Conservation (phyloP, 2,888 invertebrate genomes). For the Thymelicus lineola region DNA sequence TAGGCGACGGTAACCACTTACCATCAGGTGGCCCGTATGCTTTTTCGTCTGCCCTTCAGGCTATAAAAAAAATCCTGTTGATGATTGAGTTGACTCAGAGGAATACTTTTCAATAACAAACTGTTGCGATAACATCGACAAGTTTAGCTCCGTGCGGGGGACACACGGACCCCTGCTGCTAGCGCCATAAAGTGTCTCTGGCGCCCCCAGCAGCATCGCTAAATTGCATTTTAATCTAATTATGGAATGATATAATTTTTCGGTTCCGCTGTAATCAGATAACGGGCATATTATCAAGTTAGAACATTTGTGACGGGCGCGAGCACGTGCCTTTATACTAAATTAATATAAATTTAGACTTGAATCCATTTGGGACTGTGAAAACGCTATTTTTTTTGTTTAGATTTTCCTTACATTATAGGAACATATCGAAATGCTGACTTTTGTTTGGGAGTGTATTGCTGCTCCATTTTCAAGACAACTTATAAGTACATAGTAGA, state of each 20-base stretch:
- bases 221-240: conserved; percentile 85
- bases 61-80: no score
- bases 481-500: no score
- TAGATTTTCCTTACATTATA: no score
- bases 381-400: background rate
- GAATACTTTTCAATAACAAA: conserved; percentile 9
- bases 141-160: conserved; percentile 12
- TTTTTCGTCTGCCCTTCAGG: no score
- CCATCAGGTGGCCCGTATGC: no score
- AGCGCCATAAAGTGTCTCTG: conserved; percentile 59
- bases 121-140: conserved; percentile 22
- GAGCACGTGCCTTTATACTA: conserved; percentile 47
- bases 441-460: no score
- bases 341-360: background rate
- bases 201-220: conserved; percentile 78
- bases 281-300: conserved; percentile 79
- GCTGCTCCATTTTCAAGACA: no score
- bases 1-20: no score
- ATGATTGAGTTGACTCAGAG: conserved; percentile 3
- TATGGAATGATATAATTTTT: conserved; percentile 83
- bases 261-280: conserved; percentile 81
- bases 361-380: background rate
- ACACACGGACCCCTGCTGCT: conserved; percentile 19
- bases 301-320: conserved; percentile 72
- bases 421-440: no score